Evolutionary conservation across 2,888 invertebrate species (phyloP), one percentile per base, ranked within the genome.

Genomic region (Nomada hirtipes): DNA sequence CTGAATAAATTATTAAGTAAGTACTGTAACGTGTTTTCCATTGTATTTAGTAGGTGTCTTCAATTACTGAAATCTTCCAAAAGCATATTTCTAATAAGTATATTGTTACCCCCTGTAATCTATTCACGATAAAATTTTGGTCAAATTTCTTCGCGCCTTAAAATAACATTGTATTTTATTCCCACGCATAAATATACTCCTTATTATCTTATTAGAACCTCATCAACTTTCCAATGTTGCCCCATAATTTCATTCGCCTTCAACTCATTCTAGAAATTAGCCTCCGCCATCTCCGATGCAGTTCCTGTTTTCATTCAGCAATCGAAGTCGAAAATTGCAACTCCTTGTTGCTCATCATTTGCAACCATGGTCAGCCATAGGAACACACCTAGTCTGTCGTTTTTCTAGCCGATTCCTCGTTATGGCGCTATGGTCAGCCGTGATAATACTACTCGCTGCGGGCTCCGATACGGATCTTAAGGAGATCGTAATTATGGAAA

Each of bases 401-500:
- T 88, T 77, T 76, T 75, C 74, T 76, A 65, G 72, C 53, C 76
- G 86, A 85, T 36, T 76, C 76, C 61, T 20, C 72, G 76, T n/a
- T 63, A 52, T 20, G 68, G 57, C 75, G 60, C 65, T 53, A 61
- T 72, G 72, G 36, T 53, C 53, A 29, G 15, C 61, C 18, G 42
- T 65, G 75, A 88, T 83, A 85, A 86, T 85, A 76, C 79, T 29
- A 76, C 83, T 86, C 80, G 83, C 85, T 76, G 82, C 82, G 60
- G 83, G 70, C 68, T 79, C 65, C 80, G 86, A 87, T 88, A 84
- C 67, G 73, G 78, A 85, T 89, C 88, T 85, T 76, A 79, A 78
- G 68, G 79, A 79, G 86, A 74, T 79, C 80, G 89, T 89, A 90
- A 91, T 91, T 91, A 91, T 86, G 91, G 87, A 90, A 89, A 90